phyloP scores from a whole-genome alignment of 2,113 vertebrate genomes.

The Gnathonemus longibarbis region DNA sequence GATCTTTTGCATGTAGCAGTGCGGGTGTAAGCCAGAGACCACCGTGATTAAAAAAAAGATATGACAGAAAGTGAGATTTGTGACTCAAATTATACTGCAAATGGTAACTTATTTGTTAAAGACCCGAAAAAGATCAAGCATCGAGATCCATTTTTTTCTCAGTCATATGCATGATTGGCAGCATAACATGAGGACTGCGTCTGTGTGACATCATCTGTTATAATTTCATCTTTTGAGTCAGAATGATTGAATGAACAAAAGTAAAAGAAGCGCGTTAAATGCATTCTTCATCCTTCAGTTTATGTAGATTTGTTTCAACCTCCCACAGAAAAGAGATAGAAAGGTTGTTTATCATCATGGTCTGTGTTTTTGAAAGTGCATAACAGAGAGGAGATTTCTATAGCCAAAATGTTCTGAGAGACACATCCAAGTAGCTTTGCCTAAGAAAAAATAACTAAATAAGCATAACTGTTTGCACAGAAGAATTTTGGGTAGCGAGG shows the following conservation, averaged over 20 bases:
- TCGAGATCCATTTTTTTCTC: background rate
- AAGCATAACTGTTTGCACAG: no score
- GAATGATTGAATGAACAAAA: background rate
- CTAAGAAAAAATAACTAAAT: background rate
- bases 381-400: background rate
- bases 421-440: background rate
- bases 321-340: background rate
- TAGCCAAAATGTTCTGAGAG: background rate
- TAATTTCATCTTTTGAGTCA: background rate
- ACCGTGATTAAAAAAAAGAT: background rate
- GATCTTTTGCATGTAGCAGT: background rate
- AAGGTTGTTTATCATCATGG: background rate
- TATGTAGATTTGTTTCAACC: background rate
- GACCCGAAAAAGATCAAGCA: background rate
- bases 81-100: background rate
- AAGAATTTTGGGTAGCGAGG: no score
- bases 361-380: background rate
- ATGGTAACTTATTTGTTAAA: background rate
- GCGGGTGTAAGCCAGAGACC: background rate
- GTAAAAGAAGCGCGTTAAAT: background rate
- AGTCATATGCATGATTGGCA: background rate
- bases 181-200: background rate
- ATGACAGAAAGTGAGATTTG: background rate
- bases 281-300: background rate
- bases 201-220: background rate